These are phyloP conservation scores for Toxotes jaculatrix DNA, from an alignment of 2,113 vertebrate species.

Conservation along the genomic window DNA sequence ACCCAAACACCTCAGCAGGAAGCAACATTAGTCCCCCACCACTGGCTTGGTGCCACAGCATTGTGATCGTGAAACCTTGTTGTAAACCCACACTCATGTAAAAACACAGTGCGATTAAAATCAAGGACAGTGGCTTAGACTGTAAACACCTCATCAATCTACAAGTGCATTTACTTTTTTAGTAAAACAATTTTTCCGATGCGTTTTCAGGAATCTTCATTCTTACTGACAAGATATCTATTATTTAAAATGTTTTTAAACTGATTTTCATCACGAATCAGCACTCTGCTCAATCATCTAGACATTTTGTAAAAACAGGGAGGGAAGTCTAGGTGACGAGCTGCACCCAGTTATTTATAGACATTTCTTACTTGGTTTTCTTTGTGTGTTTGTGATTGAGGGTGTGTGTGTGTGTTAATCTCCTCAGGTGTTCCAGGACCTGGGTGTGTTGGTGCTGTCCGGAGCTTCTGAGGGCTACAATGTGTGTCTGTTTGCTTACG, in stretches of 20 bases:
- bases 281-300: not conserved
- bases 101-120: conserved; percentile 45
- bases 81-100: conserved; percentile 28
- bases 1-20: conserved; percentile 72
- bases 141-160: conserved; percentile 24
- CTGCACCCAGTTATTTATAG: conserved; percentile 10
- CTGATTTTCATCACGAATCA: not conserved
- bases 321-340: not conserved
- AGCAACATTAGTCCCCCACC: conserved; percentile 38
- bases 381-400: conserved; percentile 36
- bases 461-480: conserved; percentile 95
- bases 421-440: conserved; percentile 94
- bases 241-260: not conserved
- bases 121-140: conserved; percentile 33
- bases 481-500: conserved; percentile 98
- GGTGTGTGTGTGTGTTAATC: conserved; percentile 37
- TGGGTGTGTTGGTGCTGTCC: conserved; percentile 92
- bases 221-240: not conserved
- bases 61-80: conserved; percentile 58
- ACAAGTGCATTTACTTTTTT: not conserved
- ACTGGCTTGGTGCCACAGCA: conserved; percentile 53
- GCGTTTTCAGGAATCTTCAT: not conserved
- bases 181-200: not conserved
- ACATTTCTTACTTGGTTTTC: not conserved
- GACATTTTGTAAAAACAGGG: not conserved